Evolutionary conservation across 2,888 invertebrate genomes (phyloP).

Genomic region (Halictus ligatus): DNA sequence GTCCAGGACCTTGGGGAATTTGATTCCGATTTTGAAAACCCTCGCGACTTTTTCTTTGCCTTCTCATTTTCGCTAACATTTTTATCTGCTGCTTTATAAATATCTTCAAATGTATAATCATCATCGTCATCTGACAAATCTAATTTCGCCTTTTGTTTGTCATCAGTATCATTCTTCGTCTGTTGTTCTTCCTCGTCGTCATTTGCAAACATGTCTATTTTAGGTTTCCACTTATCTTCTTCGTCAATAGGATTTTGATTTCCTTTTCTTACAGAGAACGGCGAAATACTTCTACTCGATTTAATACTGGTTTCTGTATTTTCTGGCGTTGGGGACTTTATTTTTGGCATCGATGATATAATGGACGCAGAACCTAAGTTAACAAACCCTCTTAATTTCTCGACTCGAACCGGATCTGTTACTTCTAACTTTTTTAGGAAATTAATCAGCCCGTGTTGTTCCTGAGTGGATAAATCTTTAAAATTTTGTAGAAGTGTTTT

Average conservation of each 20-base stretch:
- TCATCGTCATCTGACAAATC: constrained; percentile 91
- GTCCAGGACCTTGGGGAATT: constrained; percentile 77
- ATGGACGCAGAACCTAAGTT: constrained; percentile 85
- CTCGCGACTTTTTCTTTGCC: constrained; percentile 85
- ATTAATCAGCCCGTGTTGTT: constrained; percentile 92
- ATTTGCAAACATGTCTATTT: constrained; percentile 82
- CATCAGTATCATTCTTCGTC: constrained; percentile 69
- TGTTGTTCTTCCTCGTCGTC: constrained; percentile 77
- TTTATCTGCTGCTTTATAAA: constrained; percentile 90
- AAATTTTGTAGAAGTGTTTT: constrained; percentile 92
- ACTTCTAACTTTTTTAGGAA: constrained; percentile 93
- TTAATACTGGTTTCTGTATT: constrained; percentile 44
- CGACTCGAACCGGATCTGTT: constrained; percentile 91
- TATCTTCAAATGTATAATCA: constrained; percentile 94
- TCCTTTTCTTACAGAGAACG: constrained; percentile 85
- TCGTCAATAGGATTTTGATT: constrained; percentile 83
- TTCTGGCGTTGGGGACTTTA: constrained; percentile 68
- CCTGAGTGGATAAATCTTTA: constrained; percentile 91
- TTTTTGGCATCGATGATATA: constrained; percentile 45
- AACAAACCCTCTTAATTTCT: constrained; percentile 91
- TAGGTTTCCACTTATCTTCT: constrained; percentile 82
- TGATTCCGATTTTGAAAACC: constrained; percentile 73
- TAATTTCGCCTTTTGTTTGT: constrained; percentile 82
- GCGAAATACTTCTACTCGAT: constrained; percentile 81
- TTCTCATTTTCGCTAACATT: constrained; percentile 89